These are phyloP conservation scores for Blastobasis lacticolella DNA, from an alignment of 2,888 invertebrate species.

Conservation along the genomic window DNA sequence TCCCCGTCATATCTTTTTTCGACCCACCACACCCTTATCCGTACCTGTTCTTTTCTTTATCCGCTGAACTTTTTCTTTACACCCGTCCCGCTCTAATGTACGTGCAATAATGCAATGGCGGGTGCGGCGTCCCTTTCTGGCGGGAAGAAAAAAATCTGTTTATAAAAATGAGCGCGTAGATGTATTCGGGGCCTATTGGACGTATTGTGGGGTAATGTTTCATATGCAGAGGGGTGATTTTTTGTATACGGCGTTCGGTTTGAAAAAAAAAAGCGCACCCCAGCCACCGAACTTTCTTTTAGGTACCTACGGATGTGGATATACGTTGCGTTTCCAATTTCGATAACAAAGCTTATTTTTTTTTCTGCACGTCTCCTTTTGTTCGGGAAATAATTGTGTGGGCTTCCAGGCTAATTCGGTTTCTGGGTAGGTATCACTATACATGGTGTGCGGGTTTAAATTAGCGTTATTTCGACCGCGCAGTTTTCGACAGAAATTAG, in stretches of 20 bases:
- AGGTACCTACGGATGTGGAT: constrained; percentile 50
- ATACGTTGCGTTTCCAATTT: constrained; percentile 66
- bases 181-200: constrained; percentile 58
- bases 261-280: constrained; percentile 62
- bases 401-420: constrained; percentile 43
- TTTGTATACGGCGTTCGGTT: constrained; percentile 52
- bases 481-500: no score
- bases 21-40: constrained; percentile 71
- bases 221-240: constrained; percentile 63
- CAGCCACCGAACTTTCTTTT: constrained; percentile 52
- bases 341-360: constrained; percentile 69
- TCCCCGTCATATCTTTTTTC: constrained; percentile 69
- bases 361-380: constrained; percentile 34
- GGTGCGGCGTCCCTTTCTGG: constrained; percentile 36
- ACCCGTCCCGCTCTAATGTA: constrained; percentile 42
- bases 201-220: constrained; percentile 65
- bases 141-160: constrained; percentile 68
- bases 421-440: constrained; percentile 6
- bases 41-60: constrained; percentile 73
- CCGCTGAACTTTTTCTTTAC: constrained; percentile 66
- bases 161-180: constrained; percentile 63
- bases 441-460: no score
- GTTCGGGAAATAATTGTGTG: constrained; percentile 50
- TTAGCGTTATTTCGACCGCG: no score
- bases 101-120: constrained; percentile 13